These are phyloP conservation scores for Trichomycterus rosablanca DNA, from an alignment of 2,113 vertebrate genomes.

Conservation along the genomic window DNA sequence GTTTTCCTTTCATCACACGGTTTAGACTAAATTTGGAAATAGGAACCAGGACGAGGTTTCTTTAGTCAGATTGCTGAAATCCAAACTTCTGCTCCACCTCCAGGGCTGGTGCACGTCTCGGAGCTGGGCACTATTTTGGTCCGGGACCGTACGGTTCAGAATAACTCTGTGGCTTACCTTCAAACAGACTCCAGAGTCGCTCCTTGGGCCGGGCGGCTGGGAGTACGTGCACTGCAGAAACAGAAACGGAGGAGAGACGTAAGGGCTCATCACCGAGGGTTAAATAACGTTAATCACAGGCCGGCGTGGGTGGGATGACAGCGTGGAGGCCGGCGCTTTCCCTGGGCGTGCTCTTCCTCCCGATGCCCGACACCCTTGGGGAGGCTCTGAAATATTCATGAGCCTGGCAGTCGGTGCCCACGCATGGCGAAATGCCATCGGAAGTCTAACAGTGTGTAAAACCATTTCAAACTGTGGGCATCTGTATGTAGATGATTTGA, in stretches of 20 bases:
- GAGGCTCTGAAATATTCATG: conserved; percentile 56
- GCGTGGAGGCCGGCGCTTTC: conserved; percentile 46
- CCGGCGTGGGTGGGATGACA: conserved; percentile 43
- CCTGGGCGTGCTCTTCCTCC: conserved; percentile 29
- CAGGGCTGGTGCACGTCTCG: not conserved
- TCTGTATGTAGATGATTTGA: too few relatives aligned
- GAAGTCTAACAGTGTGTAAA: too few relatives aligned
- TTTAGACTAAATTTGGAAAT: too few relatives aligned
- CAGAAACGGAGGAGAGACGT: conserved; percentile 49
- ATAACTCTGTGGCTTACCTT: conserved; percentile 60
- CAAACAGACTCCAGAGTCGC: conserved; percentile 69
- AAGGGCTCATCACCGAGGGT: conserved; percentile 54
- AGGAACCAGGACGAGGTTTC: too few relatives aligned
- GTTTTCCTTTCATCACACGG: too few relatives aligned
- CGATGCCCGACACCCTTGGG: conserved; percentile 54
- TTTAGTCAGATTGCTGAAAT: not conserved
- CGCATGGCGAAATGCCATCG: too few relatives aligned
- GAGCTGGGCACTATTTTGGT: conserved; percentile 44
- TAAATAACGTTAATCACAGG: conserved; percentile 61
- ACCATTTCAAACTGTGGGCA: too few relatives aligned
- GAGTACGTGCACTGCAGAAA: conserved; percentile 62
- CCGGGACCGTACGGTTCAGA: conserved; percentile 21
- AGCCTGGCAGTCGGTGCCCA: too few relatives aligned
- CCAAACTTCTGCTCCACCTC: not conserved
- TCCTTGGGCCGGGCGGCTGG: conserved; percentile 58